These are phyloP conservation scores for Albula goreensis DNA, from an alignment of 2,113 vertebrate species.

Conservation along the genomic window DNA sequence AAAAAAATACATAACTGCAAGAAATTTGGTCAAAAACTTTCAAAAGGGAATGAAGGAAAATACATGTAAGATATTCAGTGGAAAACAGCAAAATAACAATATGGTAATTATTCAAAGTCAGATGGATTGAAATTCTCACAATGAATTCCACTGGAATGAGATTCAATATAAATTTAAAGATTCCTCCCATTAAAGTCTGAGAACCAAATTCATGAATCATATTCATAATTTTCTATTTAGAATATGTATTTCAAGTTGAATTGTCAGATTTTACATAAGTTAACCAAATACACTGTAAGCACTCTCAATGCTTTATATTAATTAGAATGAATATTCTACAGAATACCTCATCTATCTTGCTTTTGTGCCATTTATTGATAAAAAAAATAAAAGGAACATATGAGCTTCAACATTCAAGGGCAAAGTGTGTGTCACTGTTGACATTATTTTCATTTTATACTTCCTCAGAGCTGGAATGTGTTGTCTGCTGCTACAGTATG, in stretches of 20 bases:
- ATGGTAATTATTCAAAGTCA: conserved; percentile 12
- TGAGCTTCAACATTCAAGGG: conserved; percentile 9
- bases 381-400: conserved; percentile 2
- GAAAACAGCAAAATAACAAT: conserved; percentile 15
- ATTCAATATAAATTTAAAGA: neutral
- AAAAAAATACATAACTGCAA: neutral
- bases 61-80: conserved; percentile 21
- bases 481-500: neutral
- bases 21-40: neutral
- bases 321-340: neutral
- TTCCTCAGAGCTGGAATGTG: neutral
- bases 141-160: neutral
- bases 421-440: neutral
- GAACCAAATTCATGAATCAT: neutral
- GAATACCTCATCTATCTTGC: neutral
- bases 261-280: conserved; percentile 6
- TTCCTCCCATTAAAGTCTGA: neutral
- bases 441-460: neutral
- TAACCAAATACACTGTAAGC: neutral
- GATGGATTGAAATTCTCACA: neutral
- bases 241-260: neutral
- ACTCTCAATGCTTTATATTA: neutral
- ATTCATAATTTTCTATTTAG: neutral
- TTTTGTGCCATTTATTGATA: neutral
- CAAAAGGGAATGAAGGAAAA: conserved; percentile 9